Percentiles rank a stretch among this genome's conserved stretches.
Evolutionary conservation across 2,797 vertebrate genomes (phyloP).

Genomic region (Myotis myotis): DNA sequence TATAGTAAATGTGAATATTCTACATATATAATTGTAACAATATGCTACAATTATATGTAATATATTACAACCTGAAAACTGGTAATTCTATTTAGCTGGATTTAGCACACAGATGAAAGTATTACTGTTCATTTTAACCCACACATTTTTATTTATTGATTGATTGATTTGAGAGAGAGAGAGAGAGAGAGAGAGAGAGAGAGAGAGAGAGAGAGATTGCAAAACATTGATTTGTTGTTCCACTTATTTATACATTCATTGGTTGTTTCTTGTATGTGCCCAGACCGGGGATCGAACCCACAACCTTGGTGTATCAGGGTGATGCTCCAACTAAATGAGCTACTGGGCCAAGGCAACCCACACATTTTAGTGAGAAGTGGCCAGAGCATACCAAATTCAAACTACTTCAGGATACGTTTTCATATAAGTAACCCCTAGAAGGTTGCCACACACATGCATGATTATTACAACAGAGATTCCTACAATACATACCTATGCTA

Average conservation of each 20-base stretch:
- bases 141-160: background rate
- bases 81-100: background rate
- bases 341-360: background rate
- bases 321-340: background rate
- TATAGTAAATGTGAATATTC: background rate
- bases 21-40: background rate
- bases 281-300: background rate
- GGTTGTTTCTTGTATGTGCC: background rate
- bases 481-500: background rate
- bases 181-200: background rate
- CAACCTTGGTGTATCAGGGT: background rate
- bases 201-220: background rate
- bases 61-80: background rate
- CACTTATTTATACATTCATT: background rate
- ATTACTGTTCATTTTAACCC: slow-evolving; percentile 9
- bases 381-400: background rate
- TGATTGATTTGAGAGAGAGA: background rate
- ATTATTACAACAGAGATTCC: background rate
- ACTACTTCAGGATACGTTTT: background rate
- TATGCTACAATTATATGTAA: background rate
- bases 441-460: background rate
- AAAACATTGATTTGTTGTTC: background rate
- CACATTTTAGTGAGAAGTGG: background rate
- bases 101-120: slow-evolving; percentile 7
- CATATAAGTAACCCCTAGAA: background rate